Percentiles rank a stretch among this genome's conserved stretches.
Conservation (phyloP, 2,113 vertebrate genomes). For the Phyllostomus hastatus region DNA sequence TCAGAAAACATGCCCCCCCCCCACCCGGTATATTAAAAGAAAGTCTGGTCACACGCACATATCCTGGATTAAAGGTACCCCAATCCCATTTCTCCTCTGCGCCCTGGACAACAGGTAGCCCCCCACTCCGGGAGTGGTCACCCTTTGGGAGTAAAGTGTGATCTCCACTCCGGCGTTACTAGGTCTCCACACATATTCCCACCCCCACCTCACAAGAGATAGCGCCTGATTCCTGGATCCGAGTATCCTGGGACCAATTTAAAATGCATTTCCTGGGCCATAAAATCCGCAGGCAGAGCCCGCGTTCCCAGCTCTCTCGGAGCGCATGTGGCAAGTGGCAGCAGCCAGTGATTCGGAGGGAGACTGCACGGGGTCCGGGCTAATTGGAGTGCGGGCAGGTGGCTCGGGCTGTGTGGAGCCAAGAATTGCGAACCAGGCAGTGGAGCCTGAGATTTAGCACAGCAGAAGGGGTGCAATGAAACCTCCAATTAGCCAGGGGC, state of each 20-base stretch:
- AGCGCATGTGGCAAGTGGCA: not conserved
- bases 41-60: not conserved
- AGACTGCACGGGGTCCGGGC: not conserved
- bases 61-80: not conserved
- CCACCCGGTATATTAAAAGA: not conserved
- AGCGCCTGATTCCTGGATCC: not conserved
- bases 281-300: not conserved
- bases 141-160: not conserved
- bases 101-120: slow-evolving; percentile 37
- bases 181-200: not conserved
- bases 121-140: not conserved
- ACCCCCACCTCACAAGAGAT: not conserved
- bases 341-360: not conserved
- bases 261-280: slow-evolving; percentile 52
- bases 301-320: not conserved
- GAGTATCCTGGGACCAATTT: slow-evolving; percentile 33
- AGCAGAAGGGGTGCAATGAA: no score
- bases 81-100: not conserved
- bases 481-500: not conserved
- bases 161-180: not conserved
- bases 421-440: not conserved
- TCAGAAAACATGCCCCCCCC: not conserved
- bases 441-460: not conserved
- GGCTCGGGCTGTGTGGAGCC: not conserved
- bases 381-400: not conserved